These are phyloP conservation scores for Eubucco bourcierii DNA, from an alignment of 2,113 vertebrate species.

Conservation along the genomic window DNA sequence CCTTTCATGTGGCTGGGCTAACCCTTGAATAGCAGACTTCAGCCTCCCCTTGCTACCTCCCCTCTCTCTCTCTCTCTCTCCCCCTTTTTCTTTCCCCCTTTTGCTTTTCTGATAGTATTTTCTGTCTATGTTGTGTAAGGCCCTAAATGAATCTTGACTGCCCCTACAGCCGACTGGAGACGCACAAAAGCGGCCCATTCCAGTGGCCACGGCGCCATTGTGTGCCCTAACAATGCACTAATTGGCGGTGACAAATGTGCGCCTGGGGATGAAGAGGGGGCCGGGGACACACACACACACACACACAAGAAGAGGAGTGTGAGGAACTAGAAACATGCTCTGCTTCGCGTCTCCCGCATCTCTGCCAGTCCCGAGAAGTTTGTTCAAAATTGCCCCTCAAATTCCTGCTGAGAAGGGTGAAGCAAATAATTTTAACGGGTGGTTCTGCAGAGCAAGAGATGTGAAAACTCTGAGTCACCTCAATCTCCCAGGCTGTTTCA, in stretches of 20 bases:
- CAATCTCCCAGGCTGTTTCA: background rate
- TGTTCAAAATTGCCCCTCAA: background rate
- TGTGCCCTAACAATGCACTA: slow-evolving; percentile 90
- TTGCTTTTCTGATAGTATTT: slow-evolving; percentile 89
- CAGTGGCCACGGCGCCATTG: slow-evolving; percentile 92
- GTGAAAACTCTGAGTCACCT: background rate
- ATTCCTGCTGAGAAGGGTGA: background rate
- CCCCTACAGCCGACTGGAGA: slow-evolving; percentile 92
- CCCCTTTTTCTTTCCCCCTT: slow-evolving; percentile 69
- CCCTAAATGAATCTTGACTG: slow-evolving; percentile 96
- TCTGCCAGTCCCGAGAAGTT: background rate
- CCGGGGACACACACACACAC: slow-evolving; percentile 6
- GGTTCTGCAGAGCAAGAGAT: background rate
- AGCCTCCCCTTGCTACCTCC: background rate
- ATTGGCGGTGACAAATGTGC: slow-evolving; percentile 92
- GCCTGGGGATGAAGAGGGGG: slow-evolving; percentile 49
- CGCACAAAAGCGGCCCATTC: slow-evolving; percentile 87
- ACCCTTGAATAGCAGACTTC: slow-evolving; percentile 72
- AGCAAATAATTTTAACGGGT: background rate
- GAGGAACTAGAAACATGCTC: background rate
- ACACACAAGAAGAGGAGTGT: slow-evolving; percentile 48
- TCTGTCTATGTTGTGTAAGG: slow-evolving; percentile 84
- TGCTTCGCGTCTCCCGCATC: background rate
- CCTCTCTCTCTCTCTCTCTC: background rate
- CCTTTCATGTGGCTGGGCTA: slow-evolving; percentile 72